Evolutionary conservation across 37 sponge, comb jelly and placozoan species (phyloP).

Genomic region (Eunapius fragilis): DNA sequence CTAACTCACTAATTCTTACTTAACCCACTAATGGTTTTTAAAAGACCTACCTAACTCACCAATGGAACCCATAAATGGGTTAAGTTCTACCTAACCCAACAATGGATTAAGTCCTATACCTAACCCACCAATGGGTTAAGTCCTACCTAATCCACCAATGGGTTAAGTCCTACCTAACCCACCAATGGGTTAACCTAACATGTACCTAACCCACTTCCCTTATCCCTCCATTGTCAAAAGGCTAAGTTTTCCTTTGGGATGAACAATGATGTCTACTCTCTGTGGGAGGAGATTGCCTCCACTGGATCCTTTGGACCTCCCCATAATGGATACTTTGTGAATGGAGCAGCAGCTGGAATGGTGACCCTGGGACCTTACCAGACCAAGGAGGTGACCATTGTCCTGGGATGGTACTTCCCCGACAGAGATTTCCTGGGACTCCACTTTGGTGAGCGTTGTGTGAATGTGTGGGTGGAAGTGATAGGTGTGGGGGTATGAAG

Average conservation of each 20-base stretch:
- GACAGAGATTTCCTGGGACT: slow-evolving; percentile 33
- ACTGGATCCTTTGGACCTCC: background rate
- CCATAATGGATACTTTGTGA: background rate
- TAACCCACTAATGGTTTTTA: no score
- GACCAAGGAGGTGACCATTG: slow-evolving; percentile 30
- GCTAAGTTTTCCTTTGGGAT: background rate
- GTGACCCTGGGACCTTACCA: slow-evolving; percentile 6
- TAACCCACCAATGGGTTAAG: no score
- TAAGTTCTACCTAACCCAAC: no score
- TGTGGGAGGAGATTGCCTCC: slow-evolving; percentile 9
- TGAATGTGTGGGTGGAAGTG: background rate
- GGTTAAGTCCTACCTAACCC: no score
- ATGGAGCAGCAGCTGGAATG: slow-evolving; percentile 8
- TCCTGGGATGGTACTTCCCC: slow-evolving; percentile 42
- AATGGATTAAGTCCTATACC: no score
- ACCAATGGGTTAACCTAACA: no score
- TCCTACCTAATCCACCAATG: no score
- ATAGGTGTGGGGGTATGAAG: background rate
- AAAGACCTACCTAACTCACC: no score
- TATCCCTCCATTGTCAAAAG: background rate
- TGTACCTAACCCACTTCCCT: no score
- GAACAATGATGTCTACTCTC: background rate
- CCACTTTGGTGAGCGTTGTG: slow-evolving; percentile 3
- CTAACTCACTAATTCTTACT: no score
- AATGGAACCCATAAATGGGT: no score